Evolutionary conservation across 2,113 vertebrate genomes (phyloP).

Genomic region (Danio rerio): GRCz12tu NC_133196.1:4324001-4324500

Average conservation of each 20-base stretch:
- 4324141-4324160: conserved; percentile 94
- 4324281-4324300: conserved; percentile 12
- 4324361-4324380: neutral
- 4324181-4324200: neutral
- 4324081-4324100: conserved; percentile 94
- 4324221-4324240: neutral
- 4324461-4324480: too few species aligned
- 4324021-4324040: conserved; percentile 89
- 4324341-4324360: neutral
- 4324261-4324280: neutral
- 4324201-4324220: neutral
- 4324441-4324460: too few species aligned
- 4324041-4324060: conserved; percentile 91
- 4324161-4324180: conserved; percentile 86
- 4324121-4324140: conserved; percentile 80
- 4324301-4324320: neutral
- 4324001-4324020: conserved; percentile 90
- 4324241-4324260: neutral
- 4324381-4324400: neutral
- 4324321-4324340: neutral
- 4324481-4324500: too few species aligned
- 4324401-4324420: too few species aligned
- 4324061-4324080: conserved; percentile 91
- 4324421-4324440: too few species aligned
- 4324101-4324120: conserved; percentile 83